A percentile compares a stretch with the other conserved stretches of the same genome.
phyloP scores from a whole-genome alignment of 2,888 invertebrate genomes.

The Cancer borealis region DNA sequence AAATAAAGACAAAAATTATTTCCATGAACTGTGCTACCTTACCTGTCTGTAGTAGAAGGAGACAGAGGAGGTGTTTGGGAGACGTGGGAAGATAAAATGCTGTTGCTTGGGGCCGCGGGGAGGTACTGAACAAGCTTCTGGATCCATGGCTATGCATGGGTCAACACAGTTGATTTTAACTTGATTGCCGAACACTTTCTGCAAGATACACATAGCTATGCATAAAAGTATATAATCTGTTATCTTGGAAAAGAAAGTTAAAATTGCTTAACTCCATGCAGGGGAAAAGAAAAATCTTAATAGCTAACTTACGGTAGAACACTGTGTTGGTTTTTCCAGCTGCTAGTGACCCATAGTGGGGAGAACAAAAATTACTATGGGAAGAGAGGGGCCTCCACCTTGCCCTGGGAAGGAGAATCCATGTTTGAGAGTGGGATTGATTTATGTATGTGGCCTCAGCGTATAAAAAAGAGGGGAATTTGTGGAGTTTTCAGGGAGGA shows the following conservation, averaged over 20 bases:
- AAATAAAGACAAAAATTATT: background rate
- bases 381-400: no score
- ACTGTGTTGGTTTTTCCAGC: no score
- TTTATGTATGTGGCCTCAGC: no score
- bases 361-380: no score
- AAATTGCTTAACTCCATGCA: background rate
- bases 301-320: no score
- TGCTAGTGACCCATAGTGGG: no score
- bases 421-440: no score
- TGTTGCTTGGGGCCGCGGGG: conserved; percentile 71
- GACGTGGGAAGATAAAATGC: conserved; percentile 74
- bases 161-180: conserved; percentile 76
- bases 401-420: no score
- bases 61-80: conserved; percentile 76
- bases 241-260: background rate
- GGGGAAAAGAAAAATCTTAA: background rate
- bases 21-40: background rate
- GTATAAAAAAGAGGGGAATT: no score
- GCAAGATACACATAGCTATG: conserved; percentile 55
- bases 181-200: conserved; percentile 79
- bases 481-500: no score
- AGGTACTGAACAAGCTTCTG: conserved; percentile 71
- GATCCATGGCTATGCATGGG: conserved; percentile 68
- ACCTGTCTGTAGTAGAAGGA: conserved; percentile 76
- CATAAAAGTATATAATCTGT: background rate